Evolutionary conservation across 2,113 vertebrate species (phyloP), one percentile per base, ranked within the genome.

Genomic region (Neogale vison): DNA sequence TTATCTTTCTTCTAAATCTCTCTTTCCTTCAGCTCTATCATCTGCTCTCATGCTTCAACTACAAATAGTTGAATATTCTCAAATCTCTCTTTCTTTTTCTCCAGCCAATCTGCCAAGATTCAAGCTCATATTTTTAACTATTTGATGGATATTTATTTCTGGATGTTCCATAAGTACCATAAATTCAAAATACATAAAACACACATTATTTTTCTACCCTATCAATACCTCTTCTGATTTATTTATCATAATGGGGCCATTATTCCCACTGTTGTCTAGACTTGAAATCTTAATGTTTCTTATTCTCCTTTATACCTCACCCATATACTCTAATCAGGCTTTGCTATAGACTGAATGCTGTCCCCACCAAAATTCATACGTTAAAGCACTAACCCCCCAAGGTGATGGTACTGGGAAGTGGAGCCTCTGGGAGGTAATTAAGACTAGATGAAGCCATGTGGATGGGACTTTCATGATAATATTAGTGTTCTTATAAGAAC

Each of bases 61-160:
- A 95, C 23, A 88, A 84, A 24, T 76, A 81, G 23, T 42, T 92
- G 17, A 95, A 85, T 50, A 96, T 88, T 92, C 80, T 95, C 61
- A 82, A 63, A 50, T 14, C 36, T 90, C 85, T 84, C 34, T 39
- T 65, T 86, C 18, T 95, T 89, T 74, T 50, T 14, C 84, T 36
- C 34, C n/a, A n/a, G 50, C 2, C 52, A 74, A 0, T 83, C 29
- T n/a, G 50, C 72, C 52, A 96, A 88, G 59, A 55, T 57, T 93
- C 82, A 95, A 85, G 45, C 24, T 88, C 29, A 52, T 80, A 61
- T 92, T 96, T 69, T 72, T 71, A 96, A 94, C 36, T 89, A 15
- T 79, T 55, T 90, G 36, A 94, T 13, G 97, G 74, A 72, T 80
- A 29, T 83, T 84, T 80, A 24, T 14, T 61, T 74, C 7, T 67